Percentiles rank a stretch among this genome's conserved stretches.
Conservation (phyloP, 2,113 vertebrate species). For the Apteryx owenii region DNA sequence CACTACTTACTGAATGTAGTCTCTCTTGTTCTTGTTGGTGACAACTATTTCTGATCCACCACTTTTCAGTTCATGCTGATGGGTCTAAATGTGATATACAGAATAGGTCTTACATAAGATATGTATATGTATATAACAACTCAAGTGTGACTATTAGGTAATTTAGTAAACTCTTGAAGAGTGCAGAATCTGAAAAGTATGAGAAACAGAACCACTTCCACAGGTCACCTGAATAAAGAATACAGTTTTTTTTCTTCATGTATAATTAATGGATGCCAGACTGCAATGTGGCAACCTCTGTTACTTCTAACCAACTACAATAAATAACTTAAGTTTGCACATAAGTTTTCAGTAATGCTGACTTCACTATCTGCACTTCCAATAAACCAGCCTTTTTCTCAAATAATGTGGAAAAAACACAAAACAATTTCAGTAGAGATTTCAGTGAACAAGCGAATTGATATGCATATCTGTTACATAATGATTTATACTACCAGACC, state of each 20-base stretch:
- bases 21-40: constrained; percentile 94
- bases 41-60: constrained; percentile 91
- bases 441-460: background rate
- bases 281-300: background rate
- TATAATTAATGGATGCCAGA: background rate
- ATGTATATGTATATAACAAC: rapidly evolving
- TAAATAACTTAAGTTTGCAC: background rate
- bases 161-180: background rate
- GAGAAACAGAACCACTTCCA: background rate
- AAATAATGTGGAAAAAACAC: background rate
- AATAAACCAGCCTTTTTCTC: background rate
- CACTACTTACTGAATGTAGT: constrained; percentile 94
- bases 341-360: background rate
- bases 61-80: constrained; percentile 92
- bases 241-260: background rate
- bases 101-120: background rate
- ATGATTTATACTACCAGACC: background rate
- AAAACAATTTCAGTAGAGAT: background rate
- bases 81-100: constrained; percentile 82
- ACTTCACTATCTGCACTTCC: background rate
- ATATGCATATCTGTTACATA: background rate
- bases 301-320: background rate
- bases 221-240: background rate
- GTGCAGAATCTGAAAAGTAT: background rate
- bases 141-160: background rate